A percentile compares a stretch with the other conserved stretches of the same genome.
These are phyloP conservation scores for Drosophila kikkawai DNA, from an alignment of 1,140 invertebrate genomes.

Conservation along the genomic window DNA sequence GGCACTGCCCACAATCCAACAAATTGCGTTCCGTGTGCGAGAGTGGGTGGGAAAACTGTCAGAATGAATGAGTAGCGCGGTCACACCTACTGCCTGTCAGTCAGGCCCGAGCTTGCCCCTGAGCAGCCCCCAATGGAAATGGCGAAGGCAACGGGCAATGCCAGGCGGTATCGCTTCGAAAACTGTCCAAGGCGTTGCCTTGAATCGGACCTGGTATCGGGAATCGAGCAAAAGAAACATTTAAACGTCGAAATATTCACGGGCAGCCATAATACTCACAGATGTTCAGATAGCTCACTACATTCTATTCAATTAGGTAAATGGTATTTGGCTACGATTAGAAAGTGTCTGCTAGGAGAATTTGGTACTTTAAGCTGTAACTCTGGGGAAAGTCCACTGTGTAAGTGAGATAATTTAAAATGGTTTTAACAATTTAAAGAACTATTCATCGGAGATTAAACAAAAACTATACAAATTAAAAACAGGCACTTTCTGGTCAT, in stretches of 20 bases:
- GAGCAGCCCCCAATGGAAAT: constrained; percentile 40
- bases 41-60: constrained; percentile 84
- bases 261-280: constrained; percentile 27
- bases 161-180: constrained; percentile 49
- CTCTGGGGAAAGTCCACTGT: constrained; percentile 6
- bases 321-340: constrained; percentile 34
- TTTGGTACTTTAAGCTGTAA: not conserved
- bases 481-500: not conserved
- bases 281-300: constrained; percentile 26
- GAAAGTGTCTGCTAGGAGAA: constrained; percentile 8
- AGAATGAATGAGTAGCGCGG: constrained; percentile 84
- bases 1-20: constrained; percentile 84
- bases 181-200: constrained; percentile 73
- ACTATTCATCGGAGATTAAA: too few species aligned
- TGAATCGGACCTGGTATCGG: constrained; percentile 34
- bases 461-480: not conserved
- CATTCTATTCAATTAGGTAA: constrained; percentile 70
- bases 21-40: constrained; percentile 80
- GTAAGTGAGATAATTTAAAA: not conserved
- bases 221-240: constrained; percentile 33
- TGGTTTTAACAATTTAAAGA: too few species aligned
- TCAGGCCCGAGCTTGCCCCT: constrained; percentile 58
- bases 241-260: constrained; percentile 51
- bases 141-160: constrained; percentile 28
- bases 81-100: constrained; percentile 83